Percentiles rank a stretch among this genome's conserved stretches.
These are phyloP conservation scores for Sterrhoptilus dennistouni DNA, from an alignment of 2,113 vertebrate species.

Conservation along the genomic window DNA sequence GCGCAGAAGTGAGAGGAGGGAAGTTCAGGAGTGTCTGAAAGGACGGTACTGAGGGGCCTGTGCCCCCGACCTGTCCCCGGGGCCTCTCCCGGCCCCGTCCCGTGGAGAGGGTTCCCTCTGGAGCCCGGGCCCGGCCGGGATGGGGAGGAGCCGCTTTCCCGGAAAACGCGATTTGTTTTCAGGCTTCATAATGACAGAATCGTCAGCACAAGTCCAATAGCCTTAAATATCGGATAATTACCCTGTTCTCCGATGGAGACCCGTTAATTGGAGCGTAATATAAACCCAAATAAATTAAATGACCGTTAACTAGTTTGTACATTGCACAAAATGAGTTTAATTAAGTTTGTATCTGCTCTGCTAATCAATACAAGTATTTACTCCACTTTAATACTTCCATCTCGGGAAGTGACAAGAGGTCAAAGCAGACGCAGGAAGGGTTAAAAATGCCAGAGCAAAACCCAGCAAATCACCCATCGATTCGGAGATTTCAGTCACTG, in stretches of 20 bases:
- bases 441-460: constrained; percentile 11
- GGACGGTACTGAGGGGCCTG: background rate
- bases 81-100: background rate
- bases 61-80: background rate
- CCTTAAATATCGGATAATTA: constrained; percentile 50
- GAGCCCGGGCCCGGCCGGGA: background rate
- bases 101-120: background rate
- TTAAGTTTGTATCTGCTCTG: constrained; percentile 75
- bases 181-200: background rate
- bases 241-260: constrained; percentile 41
- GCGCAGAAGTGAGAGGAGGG: background rate
- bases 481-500: background rate
- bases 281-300: constrained; percentile 76
- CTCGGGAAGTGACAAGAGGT: background rate
- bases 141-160: background rate
- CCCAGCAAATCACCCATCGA: background rate
- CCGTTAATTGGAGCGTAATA: constrained; percentile 67
- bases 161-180: background rate
- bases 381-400: constrained; percentile 12
- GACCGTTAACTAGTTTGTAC: constrained; percentile 75
- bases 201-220: constrained; percentile 17
- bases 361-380: constrained; percentile 67
- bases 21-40: background rate
- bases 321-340: constrained; percentile 74
- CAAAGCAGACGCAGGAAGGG: background rate